These are phyloP conservation scores for Brienomyrus longianalis DNA, from an alignment of 2,113 vertebrate genomes.

Conservation along the genomic window DNA sequence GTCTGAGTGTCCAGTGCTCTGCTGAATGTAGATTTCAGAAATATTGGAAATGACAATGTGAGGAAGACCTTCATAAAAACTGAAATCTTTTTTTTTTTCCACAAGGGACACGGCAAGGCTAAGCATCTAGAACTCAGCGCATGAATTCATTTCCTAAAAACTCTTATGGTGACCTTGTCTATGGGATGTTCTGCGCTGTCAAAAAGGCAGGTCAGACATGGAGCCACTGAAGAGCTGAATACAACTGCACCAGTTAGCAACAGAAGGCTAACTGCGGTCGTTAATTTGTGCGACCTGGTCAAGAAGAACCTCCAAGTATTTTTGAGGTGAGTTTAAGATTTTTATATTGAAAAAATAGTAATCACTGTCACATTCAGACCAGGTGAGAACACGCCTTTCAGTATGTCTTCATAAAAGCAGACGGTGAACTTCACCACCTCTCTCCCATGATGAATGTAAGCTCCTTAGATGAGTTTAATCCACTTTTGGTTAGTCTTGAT, in stretches of 20 bases:
- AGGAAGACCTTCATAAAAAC: slow-evolving; percentile 3
- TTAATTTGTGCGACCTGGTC: background rate
- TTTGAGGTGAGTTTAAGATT: background rate
- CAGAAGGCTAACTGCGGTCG: background rate
- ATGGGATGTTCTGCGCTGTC: background rate
- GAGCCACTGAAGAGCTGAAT: background rate
- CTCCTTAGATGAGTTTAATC: background rate
- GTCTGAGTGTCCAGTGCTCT: background rate
- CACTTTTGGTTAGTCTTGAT: background rate
- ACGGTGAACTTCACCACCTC: background rate
- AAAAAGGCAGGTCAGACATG: background rate
- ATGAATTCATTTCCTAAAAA: slow-evolving; percentile 11
- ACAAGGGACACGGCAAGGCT: background rate
- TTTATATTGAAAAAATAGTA: background rate
- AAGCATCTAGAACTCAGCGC: background rate
- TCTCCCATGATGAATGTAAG: background rate
- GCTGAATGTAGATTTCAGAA: background rate
- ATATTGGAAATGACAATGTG: background rate
- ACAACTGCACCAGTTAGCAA: background rate
- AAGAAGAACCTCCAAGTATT: background rate
- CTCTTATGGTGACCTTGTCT: background rate
- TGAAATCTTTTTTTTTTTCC: background rate
- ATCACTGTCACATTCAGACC: background rate
- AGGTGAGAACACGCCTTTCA: background rate
- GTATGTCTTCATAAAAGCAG: background rate